phyloP scores from a whole-genome alignment of 2,888 invertebrate species.

The Gisinianus flammeolus region DNA sequence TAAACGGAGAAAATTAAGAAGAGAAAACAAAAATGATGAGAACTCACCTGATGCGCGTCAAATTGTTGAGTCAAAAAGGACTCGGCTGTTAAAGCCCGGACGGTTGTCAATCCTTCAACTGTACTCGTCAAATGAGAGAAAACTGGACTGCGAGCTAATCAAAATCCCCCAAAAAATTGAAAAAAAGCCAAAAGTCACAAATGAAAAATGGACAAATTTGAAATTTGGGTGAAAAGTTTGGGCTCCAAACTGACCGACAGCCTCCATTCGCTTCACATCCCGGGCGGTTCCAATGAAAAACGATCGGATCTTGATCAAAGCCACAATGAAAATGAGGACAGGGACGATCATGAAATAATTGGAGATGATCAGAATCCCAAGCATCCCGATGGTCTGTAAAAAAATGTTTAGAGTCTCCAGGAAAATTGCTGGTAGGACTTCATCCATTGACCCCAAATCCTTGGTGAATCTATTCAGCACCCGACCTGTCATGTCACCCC shows the following conservation, averaged over 20 bases:
- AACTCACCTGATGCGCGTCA: slow-evolving; percentile 73
- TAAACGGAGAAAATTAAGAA: no score
- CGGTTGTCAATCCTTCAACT: slow-evolving; percentile 87
- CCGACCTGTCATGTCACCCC: no score
- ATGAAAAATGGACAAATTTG: no score
- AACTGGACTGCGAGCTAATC: slow-evolving; percentile 92
- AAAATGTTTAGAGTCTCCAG: slow-evolving; percentile 67
- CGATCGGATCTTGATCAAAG: slow-evolving; percentile 62
- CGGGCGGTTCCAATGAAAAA: slow-evolving; percentile 64
- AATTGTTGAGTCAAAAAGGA: slow-evolving; percentile 77
- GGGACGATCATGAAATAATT: slow-evolving; percentile 62
- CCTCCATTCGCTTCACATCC: slow-evolving; percentile 65
- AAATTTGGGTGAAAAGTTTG: no score
- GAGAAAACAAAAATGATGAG: no score
- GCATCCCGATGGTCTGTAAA: slow-evolving; percentile 62
- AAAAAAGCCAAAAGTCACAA: no score
- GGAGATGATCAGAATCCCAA: no score
- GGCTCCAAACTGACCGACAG: slow-evolving; percentile 64
- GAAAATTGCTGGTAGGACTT: slow-evolving; percentile 71
- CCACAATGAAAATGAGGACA: slow-evolving; percentile 61
- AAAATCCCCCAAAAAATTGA: no score
- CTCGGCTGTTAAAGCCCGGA: slow-evolving; percentile 85
- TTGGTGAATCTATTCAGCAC: slow-evolving; percentile 85
- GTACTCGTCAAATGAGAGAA: slow-evolving; percentile 90
- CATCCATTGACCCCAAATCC: slow-evolving; percentile 80